Percentiles rank a stretch among this genome's conserved stretches.
These are phyloP conservation scores for Ammospiza nelsoni DNA, from an alignment of 2,113 vertebrate genomes.

Conservation along the genomic window DNA sequence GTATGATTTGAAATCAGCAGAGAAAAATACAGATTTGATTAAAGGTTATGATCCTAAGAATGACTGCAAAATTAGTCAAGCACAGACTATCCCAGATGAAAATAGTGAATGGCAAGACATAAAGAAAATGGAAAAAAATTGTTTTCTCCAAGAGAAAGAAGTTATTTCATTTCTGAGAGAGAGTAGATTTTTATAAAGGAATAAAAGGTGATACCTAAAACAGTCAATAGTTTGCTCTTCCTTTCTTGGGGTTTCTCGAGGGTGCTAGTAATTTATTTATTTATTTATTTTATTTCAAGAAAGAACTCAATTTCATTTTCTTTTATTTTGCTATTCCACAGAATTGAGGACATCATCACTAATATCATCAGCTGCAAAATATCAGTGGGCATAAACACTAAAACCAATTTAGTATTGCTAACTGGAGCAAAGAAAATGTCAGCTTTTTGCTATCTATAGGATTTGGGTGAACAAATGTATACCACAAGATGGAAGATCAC, in stretches of 20 bases:
- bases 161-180: not conserved
- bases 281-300: not conserved
- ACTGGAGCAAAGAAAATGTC: not conserved
- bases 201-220: not conserved
- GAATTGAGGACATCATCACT: not conserved
- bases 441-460: not conserved
- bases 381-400: not conserved
- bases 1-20: not conserved
- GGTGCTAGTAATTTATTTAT: no score
- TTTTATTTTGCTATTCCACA: not conserved
- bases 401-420: not conserved
- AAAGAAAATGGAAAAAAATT: not conserved
- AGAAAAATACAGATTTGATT: not conserved
- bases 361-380: not conserved
- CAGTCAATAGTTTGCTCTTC: not conserved
- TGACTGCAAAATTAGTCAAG: not conserved
- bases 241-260: rapidly evolving
- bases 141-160: not conserved
- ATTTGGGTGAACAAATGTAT: not conserved
- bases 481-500: not conserved
- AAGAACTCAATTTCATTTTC: not conserved
- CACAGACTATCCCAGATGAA: not conserved
- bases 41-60: not conserved
- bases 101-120: not conserved
- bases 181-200: not conserved